Evolutionary conservation across 1,140 invertebrate species (phyloP).

Genomic region (Hyposmocoma kahamanoa): DNA sequence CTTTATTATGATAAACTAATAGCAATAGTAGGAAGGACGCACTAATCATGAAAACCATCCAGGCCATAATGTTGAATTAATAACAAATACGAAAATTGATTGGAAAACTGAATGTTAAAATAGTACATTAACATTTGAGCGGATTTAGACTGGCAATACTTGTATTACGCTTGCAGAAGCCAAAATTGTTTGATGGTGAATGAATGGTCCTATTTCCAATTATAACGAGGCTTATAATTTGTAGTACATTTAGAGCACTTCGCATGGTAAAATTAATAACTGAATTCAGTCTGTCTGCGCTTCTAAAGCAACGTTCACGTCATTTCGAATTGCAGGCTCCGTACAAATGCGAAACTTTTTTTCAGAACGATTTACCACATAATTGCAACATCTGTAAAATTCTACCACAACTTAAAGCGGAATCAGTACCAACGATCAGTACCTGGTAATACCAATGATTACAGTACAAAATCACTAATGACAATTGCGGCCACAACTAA

Average conservation of each 20-base stretch:
- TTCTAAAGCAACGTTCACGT: conserved; percentile 38
- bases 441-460: neutral
- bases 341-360: neutral
- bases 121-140: too few relatives aligned
- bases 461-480: conserved; percentile 41
- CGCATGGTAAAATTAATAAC: conserved; percentile 70
- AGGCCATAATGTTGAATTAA: too few relatives aligned
- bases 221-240: conserved; percentile 72
- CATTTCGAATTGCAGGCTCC: conserved; percentile 31
- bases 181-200: conserved; percentile 66
- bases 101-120: too few relatives aligned
- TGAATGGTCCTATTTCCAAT: conserved; percentile 68
- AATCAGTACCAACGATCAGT: too few relatives aligned
- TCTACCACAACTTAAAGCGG: too few relatives aligned
- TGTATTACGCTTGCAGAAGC: conserved; percentile 58
- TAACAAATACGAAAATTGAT: too few relatives aligned
- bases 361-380: neutral
- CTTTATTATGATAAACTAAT: too few relatives aligned
- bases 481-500: conserved; percentile 49
- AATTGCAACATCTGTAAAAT: neutral
- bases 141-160: too few relatives aligned
- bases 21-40: too few relatives aligned
- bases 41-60: too few relatives aligned
- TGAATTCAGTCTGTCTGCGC: conserved; percentile 59
- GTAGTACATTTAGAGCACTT: conserved; percentile 70